Evolutionary conservation across 2,113 vertebrate species (phyloP), one percentile per base, ranked within the genome.

Genomic region (Paraplagusia blochii): DNA sequence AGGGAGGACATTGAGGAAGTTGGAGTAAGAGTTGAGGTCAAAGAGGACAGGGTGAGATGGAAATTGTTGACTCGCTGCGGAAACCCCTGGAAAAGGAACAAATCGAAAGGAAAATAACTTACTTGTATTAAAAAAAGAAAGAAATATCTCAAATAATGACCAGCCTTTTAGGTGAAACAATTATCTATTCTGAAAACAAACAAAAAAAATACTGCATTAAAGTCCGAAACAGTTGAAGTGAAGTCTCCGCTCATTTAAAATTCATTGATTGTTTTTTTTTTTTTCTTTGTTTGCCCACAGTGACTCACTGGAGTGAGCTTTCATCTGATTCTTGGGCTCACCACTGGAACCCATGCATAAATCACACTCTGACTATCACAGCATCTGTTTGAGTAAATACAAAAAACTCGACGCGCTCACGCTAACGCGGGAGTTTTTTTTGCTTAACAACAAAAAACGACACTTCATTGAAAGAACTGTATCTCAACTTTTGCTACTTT

Each of bases 281-380:
- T 75, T 61, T 58, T 55, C 67, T 78, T 60, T 86, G 58, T 85
- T 87, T 81, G 70, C 80, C 69, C 44, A 38, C 72, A 70, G 54
- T 84, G 81, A 84, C 76, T 86, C 82, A 82, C 59, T 77, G 55
- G 35, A 48, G 48, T 39, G 64, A 75, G 72, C 63, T 52, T 62
- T 48, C 22, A 53, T 65, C 70, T 45, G 62, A 85, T 69, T 83
- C 74, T 53, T 38, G 51, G 63, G 51, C 57, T 70, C 65, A 47
- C 77, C 12, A 22, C 60, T 59, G 16, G 80, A 70, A 56, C 42
- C 63, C 55, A 55, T 57, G 72, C 76, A 84, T 85, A 83, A 80
- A 80, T 88, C 75, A 79, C 60, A 72, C 55, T 38, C 44, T 11
- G 29, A 35, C 75, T 66, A 8, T 17, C 34, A 68, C 16, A 40